Percentiles rank a stretch among this genome's conserved stretches.
Evolutionary conservation across 2,797 vertebrate species (phyloP).

Genomic region (Pipistrellus nathusii): DNA sequence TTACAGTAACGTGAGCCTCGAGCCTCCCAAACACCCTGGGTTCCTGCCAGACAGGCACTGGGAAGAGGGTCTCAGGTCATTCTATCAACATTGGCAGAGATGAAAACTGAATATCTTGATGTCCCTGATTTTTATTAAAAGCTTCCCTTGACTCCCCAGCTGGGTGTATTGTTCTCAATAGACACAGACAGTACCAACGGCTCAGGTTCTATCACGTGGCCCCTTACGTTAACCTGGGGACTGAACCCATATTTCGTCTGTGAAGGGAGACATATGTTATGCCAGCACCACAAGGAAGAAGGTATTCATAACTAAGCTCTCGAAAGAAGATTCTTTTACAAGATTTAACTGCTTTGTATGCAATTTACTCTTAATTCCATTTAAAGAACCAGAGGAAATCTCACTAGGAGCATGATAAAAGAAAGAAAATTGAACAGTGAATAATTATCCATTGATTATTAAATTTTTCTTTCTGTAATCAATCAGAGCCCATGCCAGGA

Average conservation of each 20-base stretch:
- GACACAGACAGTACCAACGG: neutral
- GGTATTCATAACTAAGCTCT: slow-evolving; percentile 52
- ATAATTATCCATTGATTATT: slow-evolving; percentile 22
- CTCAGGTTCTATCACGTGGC: neutral
- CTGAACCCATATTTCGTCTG: slow-evolving; percentile 24
- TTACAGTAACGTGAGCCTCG: slow-evolving; percentile 46
- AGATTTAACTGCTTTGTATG: slow-evolving; percentile 29
- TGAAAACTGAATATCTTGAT: slow-evolving; percentile 40
- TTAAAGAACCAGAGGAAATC: slow-evolving; percentile 27
- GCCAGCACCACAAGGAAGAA: slow-evolving; percentile 19
- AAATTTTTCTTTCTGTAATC: slow-evolving; percentile 56
- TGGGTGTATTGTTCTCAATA: neutral
- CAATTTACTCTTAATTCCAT: neutral
- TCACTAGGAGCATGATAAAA: slow-evolving; percentile 16
- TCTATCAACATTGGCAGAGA: slow-evolving; percentile 57
- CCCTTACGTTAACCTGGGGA: slow-evolving; percentile 44
- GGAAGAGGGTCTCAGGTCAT: neutral
- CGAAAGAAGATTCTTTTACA: neutral
- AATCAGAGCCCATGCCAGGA: neutral
- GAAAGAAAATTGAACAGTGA: slow-evolving; percentile 35
- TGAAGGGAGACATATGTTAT: neutral
- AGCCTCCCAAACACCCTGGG: neutral
- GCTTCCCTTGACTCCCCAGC: slow-evolving; percentile 36
- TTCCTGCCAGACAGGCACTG: slow-evolving; percentile 38
- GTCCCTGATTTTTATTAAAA: slow-evolving; percentile 59